Base-by-base conservation (phyloP, 2,113 vertebrate species). In the Peromyscus maniculatus region DNA sequence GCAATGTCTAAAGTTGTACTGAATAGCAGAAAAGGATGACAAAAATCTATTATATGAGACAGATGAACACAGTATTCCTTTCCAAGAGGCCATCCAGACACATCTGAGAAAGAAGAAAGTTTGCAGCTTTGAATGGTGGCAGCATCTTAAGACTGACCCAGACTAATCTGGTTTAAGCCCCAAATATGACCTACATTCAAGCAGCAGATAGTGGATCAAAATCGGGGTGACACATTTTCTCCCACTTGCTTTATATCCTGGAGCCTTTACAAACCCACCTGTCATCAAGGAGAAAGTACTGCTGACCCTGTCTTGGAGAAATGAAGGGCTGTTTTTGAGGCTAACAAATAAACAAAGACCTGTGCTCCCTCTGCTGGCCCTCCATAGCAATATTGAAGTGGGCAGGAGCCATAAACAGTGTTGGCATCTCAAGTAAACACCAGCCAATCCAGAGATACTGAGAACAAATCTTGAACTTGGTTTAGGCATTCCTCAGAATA, bases 361-460 rank as follows among this genome's bases (percentile, higher is more conserved):
- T 92, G 96, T 97, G 97, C 98, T 98, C 97, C 98, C 98, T 96
- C 97, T 98, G 94, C 97, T 97, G 97, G 98, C 43, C 80, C 87
- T 80, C 36, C 10, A 62, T 0, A 89, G 98, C 93, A 97, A 46
- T 26, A 87, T 52, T 92, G 91, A 82, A 74, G 59, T 9, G 43
- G 78, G 79, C 72, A 49, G 80, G 87, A 91, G 16, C 24, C 26
- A 21, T 21, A 55, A 79, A 36, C 49, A 91, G 91, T 83, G 75
- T 19, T 77, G 94, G 87, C 91, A 97, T 96, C 86, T 96, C 92
- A 26, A 77, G 55, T 71, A 88, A 87, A 92, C 6, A 8, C 26
- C 31, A n/a, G 87, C 66, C 43, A 67, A 67, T 36, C 57, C 13
- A 21, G 4, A 13, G 33, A 71, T 46, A 15, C 0, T 7, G 72